These are phyloP conservation scores for Heliconius hortense DNA, from an alignment of 2,888 invertebrate genomes.

Conservation along the genomic window DNA sequence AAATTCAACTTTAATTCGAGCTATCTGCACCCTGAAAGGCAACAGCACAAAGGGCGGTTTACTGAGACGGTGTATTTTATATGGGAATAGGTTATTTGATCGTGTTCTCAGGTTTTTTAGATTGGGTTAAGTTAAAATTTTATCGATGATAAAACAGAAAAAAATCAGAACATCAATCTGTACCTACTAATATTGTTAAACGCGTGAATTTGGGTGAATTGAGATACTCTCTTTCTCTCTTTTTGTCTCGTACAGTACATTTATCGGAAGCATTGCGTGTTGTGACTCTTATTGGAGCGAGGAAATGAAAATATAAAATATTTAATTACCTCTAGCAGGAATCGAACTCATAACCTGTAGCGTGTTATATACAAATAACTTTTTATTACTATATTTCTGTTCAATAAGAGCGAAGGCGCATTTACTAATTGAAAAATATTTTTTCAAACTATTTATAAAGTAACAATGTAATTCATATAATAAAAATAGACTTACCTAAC, in stretches of 20 bases:
- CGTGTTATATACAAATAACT: not conserved
- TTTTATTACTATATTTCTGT: not conserved
- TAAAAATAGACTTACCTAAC: not conserved
- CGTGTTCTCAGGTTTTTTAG: conserved; percentile 13
- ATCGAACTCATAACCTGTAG: no score
- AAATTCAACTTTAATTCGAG: conserved; percentile 82
- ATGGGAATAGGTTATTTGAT: conserved; percentile 37
- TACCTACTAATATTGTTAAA: no score
- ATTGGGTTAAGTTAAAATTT: not conserved
- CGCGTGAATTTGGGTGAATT: no score
- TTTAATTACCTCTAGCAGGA: not conserved
- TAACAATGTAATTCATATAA: not conserved
- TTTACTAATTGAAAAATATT: not conserved
- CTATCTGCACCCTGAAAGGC: conserved; percentile 69
- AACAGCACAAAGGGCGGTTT: conserved; percentile 72
- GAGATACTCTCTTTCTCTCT: no score
- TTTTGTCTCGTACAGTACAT: no score
- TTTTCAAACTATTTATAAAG: not conserved
- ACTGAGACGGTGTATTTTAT: conserved; percentile 76
- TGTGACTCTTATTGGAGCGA: not conserved
- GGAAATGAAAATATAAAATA: not conserved
- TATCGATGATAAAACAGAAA: not conserved
- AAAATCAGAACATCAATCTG: not conserved
- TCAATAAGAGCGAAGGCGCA: not conserved
- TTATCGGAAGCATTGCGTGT: not conserved